Conservation (phyloP, 2,113 vertebrate species). For the Macquaria australasica region DNA sequence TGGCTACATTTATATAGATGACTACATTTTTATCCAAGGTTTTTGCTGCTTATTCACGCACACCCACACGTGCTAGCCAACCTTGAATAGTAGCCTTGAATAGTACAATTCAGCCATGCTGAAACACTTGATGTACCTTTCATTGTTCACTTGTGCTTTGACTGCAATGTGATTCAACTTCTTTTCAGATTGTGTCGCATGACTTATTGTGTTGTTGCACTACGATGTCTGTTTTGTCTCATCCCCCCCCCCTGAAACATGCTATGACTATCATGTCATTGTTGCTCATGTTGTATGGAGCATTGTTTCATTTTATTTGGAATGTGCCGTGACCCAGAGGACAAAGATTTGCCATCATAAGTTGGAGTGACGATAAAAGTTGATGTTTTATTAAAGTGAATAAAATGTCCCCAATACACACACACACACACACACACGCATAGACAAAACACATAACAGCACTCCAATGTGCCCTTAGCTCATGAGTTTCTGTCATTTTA, state of each 20-base stretch:
- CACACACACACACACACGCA: neutral
- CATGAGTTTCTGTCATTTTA: slow-evolving; percentile 36
- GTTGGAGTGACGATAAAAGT: slow-evolving; percentile 3
- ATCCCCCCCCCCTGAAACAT: neutral
- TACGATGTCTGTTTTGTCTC: neutral
- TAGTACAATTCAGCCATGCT: neutral
- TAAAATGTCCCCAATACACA: neutral
- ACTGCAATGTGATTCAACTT: neutral
- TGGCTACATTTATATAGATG: no score
- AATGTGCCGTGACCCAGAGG: neutral
- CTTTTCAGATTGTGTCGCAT: no score
- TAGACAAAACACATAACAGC: slow-evolving; percentile 2
- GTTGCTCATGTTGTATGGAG: neutral
- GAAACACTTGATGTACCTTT: neutral
- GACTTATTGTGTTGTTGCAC: neutral
- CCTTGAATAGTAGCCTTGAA: neutral
- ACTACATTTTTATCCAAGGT: no score
- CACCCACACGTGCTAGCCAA: no score
- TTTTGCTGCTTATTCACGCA: no score
- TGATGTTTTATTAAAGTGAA: slow-evolving; percentile 11
- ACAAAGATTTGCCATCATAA: neutral
- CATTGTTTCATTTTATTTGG: slow-evolving; percentile 2
- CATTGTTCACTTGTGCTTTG: neutral
- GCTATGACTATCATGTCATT: neutral
- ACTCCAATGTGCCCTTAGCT: slow-evolving; percentile 5